A percentile compares a stretch with the other conserved stretches of the same genome.
Conservation (phyloP, 2,888 invertebrate genomes). For the Steromphala cineraria region DNA sequence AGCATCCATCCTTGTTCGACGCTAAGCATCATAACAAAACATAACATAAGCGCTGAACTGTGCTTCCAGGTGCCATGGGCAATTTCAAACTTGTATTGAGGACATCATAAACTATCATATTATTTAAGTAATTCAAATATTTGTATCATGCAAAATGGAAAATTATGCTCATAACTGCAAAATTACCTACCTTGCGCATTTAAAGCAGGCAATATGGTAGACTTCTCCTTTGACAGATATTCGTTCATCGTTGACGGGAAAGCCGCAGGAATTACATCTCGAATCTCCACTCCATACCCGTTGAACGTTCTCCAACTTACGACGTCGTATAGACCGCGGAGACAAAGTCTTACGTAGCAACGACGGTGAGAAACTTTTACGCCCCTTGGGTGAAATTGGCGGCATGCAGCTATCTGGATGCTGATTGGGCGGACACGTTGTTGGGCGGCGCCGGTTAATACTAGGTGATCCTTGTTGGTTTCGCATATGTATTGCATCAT, state of each 20-base stretch:
- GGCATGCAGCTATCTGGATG: background rate
- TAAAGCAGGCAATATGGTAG: constrained; percentile 59
- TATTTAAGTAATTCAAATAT: too few relatives aligned
- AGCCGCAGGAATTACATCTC: constrained; percentile 55
- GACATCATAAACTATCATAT: too few relatives aligned
- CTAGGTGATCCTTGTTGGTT: background rate
- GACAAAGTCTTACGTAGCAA: constrained; percentile 15
- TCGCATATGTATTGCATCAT: background rate
- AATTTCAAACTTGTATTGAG: too few relatives aligned
- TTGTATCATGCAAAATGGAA: too few relatives aligned
- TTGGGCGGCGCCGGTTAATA: background rate
- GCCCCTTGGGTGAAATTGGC: background rate
- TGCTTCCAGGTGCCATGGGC: too few relatives aligned
- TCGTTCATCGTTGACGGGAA: constrained; percentile 53
- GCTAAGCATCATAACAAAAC: too few relatives aligned
- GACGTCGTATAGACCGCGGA: constrained; percentile 13
- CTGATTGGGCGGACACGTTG: constrained; percentile 18
- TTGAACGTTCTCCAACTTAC: constrained; percentile 10
- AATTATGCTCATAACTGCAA: too few relatives aligned
- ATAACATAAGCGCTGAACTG: too few relatives aligned
- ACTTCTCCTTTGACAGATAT: constrained; percentile 50
- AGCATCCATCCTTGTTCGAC: too few relatives aligned
- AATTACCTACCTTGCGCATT: constrained; percentile 56
- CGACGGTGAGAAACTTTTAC: constrained; percentile 26
- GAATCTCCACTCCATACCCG: constrained; percentile 27